Evolutionary conservation across 1,140 invertebrate genomes (phyloP).

Genomic region (Anagrus nilaparvatae): DNA sequence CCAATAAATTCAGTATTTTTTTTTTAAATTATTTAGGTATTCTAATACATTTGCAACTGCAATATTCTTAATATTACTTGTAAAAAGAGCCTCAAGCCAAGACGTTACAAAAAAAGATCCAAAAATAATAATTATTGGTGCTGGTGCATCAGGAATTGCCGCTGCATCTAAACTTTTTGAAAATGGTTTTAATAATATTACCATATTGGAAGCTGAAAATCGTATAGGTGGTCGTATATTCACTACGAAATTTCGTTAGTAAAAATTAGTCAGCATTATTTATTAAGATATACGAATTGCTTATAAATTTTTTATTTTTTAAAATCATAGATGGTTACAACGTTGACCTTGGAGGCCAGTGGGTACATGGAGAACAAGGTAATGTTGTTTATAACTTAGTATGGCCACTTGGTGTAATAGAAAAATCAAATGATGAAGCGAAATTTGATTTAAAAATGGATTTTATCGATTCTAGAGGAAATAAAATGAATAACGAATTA

Average conservation of each 20-base stretch:
- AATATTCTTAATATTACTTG: no score
- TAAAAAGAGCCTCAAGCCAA: no score
- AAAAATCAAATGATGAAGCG: slow-evolving; percentile 4
- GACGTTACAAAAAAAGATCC: background rate
- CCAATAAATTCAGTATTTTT: no score
- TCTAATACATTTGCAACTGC: no score
- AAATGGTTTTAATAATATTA: slow-evolving; percentile 18
- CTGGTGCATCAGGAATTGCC: slow-evolving; percentile 48
- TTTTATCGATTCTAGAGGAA: slow-evolving; percentile 35
- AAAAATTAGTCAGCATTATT: no score
- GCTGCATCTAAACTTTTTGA: slow-evolving; percentile 44
- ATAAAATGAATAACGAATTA: background rate
- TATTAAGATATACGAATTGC: no score
- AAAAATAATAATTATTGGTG: slow-evolving; percentile 34
- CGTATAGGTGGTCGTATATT: slow-evolving; percentile 52
- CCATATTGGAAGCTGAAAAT: slow-evolving; percentile 42
- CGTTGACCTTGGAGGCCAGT: slow-evolving; percentile 75
- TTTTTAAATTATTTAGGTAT: no score
- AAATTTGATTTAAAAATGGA: slow-evolving; percentile 39
- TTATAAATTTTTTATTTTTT: no score
- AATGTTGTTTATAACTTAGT: slow-evolving; percentile 60
- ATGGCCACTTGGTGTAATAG: slow-evolving; percentile 22
- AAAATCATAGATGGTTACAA: slow-evolving; percentile 42
- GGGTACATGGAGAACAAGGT: slow-evolving; percentile 68
- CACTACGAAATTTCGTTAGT: background rate